Percentiles rank a stretch among this genome's conserved stretches.
phyloP scores from a whole-genome alignment of 2,888 invertebrate genomes.

The Linyphia triangularis region DNA sequence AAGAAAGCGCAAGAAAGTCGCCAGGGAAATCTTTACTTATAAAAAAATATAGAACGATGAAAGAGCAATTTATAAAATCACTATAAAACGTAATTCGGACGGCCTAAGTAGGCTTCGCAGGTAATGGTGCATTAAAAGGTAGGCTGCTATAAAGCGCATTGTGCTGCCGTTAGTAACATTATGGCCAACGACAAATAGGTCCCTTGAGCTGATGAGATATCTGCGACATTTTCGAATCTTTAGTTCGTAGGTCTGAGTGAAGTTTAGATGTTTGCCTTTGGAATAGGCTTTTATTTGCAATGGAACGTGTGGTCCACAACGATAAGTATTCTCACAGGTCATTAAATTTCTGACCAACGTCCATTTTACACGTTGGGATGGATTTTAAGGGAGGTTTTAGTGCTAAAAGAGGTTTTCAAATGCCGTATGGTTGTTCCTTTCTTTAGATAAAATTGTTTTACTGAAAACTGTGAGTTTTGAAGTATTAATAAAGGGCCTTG shows the following conservation, averaged over 20 bases:
- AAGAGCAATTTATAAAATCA: slow-evolving; percentile 72
- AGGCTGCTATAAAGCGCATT: slow-evolving; percentile 41
- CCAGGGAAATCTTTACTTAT: slow-evolving; percentile 6
- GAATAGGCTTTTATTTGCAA: slow-evolving; percentile 1
- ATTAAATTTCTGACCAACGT: background rate
- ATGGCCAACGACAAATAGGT: background rate
- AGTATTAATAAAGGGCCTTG: too few relatives aligned
- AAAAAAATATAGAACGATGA: slow-evolving; percentile 31
- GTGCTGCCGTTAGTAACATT: slow-evolving; percentile 29
- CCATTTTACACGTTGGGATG: background rate
- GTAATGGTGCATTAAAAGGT: slow-evolving; percentile 71
- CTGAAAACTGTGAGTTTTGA: background rate
- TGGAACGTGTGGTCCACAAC: background rate
- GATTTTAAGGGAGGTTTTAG: background rate
- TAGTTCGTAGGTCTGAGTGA: background rate
- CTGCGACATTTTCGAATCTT: slow-evolving; percentile 23
- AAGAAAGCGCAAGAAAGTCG: slow-evolving; percentile 28
- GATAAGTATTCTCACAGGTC: background rate
- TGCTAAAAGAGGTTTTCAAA: background rate
- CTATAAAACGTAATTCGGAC: slow-evolving; percentile 45
- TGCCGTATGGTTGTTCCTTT: background rate
- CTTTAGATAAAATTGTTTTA: background rate
- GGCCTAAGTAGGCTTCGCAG: slow-evolving; percentile 37
- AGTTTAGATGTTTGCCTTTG: slow-evolving; percentile 8
- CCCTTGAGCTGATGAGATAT: slow-evolving; percentile 24